Percentiles rank a stretch among this genome's conserved stretches.
These are phyloP conservation scores for Cassiopea xamachana DNA, from an alignment of 30 jellyfish, hydroid and myxozoan species.

Conservation along the genomic window DNA sequence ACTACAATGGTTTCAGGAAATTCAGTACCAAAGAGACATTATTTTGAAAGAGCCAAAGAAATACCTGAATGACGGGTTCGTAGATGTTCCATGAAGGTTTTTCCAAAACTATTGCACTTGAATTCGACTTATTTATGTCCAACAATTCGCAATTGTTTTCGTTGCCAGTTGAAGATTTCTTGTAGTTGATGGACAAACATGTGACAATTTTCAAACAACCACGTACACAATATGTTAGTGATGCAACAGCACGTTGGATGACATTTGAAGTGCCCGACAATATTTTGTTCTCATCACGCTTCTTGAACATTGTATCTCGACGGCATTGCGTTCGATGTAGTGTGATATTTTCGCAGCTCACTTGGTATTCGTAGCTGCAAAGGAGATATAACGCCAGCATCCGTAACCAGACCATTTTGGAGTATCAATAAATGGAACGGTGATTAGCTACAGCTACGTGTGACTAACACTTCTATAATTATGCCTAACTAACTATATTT, in stretches of 20 bases:
- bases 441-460: too few relatives aligned
- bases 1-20: too few relatives aligned
- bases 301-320: conserved; percentile 24
- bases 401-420: neutral
- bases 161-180: neutral
- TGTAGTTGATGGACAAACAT: conserved; percentile 17
- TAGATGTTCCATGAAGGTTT: conserved; percentile 16
- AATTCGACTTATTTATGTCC: conserved; percentile 8
- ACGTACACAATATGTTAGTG: conserved; percentile 17
- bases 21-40: neutral
- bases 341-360: neutral
- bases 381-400: neutral
- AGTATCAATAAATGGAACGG: too few relatives aligned
- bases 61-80: conserved; percentile 45
- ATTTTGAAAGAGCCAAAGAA: too few relatives aligned
- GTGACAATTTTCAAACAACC: neutral
- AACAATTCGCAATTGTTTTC: conserved; percentile 31
- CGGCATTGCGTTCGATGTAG: conserved; percentile 30
- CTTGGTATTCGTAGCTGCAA: neutral
- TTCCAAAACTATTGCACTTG: neutral
- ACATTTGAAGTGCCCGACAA: neutral
- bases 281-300: neutral
- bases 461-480: too few relatives aligned
- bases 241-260: neutral
- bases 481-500: too few relatives aligned